Percentiles rank a stretch among this genome's conserved stretches.
Conservation (phyloP, 37 sponge, comb jelly and placozoan species). For the Geodia barretti region DNA sequence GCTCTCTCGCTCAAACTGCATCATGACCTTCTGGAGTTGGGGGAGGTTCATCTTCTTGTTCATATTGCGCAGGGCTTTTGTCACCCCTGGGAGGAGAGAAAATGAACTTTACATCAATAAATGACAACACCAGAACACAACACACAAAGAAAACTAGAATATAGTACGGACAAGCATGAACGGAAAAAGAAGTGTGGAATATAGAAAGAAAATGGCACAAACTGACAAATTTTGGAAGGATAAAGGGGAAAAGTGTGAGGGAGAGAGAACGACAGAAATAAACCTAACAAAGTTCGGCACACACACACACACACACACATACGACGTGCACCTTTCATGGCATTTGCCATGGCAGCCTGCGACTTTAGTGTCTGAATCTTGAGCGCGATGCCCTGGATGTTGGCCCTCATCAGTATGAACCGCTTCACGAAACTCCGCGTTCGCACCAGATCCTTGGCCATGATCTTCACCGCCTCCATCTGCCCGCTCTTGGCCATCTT, state of each 20-base stretch:
- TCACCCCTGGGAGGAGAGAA: slow-evolving; percentile 78
- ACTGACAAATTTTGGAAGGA: neutral
- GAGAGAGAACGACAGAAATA: too few species aligned
- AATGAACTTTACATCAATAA: neutral
- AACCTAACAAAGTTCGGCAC: too few species aligned
- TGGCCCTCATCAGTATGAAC: slow-evolving; percentile 97
- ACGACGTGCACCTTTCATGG: slow-evolving; percentile 85
- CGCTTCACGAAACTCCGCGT: slow-evolving; percentile 92
- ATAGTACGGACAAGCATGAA: too few species aligned
- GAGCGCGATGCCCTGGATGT: slow-evolving; percentile 93
- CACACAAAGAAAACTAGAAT: too few species aligned
- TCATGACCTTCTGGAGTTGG: slow-evolving; percentile 98
- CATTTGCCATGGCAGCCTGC: slow-evolving; percentile 96
- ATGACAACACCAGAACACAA: too few species aligned
- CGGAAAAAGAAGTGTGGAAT: too few species aligned
- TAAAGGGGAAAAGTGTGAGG: too few species aligned
- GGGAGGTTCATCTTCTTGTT: slow-evolving; percentile 92
- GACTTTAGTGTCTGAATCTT: slow-evolving; percentile 94
- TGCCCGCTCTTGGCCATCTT: slow-evolving; percentile 99
- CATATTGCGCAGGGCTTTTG: slow-evolving; percentile 87
- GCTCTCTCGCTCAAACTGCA: slow-evolving; percentile 97
- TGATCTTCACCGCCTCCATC: slow-evolving; percentile 92
- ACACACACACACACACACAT: slow-evolving; percentile 28
- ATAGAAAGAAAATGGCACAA: too few species aligned
- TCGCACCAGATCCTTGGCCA: slow-evolving; percentile 94